Conservation (phyloP, 2,888 invertebrate species). For the Scelioninae gen. 1 region DNA sequence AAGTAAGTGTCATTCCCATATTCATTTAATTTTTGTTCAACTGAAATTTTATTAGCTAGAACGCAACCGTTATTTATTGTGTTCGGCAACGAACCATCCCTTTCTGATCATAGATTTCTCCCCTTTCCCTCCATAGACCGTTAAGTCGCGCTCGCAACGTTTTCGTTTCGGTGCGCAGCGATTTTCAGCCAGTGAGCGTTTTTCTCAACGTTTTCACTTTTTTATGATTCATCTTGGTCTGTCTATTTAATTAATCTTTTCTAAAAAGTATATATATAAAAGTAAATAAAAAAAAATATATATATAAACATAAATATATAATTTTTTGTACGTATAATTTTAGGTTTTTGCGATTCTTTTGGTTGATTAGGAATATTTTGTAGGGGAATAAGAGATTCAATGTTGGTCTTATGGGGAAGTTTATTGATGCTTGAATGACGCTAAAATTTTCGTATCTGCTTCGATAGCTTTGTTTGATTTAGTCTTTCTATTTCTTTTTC, state of each 20-base stretch:
- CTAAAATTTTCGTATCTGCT: too few relatives aligned
- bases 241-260: neutral
- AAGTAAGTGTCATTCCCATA: conserved; percentile 75
- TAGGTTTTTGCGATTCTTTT: too few relatives aligned
- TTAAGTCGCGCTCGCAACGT: conserved; percentile 39
- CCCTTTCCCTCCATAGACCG: neutral
- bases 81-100: neutral
- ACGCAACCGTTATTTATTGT: conserved; percentile 2
- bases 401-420: too few relatives aligned
- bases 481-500: too few relatives aligned
- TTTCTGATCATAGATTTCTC: neutral
- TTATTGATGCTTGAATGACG: too few relatives aligned
- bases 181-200: conserved; percentile 11
- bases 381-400: too few relatives aligned
- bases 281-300: too few relatives aligned
- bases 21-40: neutral
- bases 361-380: too few relatives aligned
- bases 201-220: neutral
- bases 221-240: neutral
- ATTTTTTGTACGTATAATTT: too few relatives aligned
- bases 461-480: too few relatives aligned
- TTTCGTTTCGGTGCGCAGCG: conserved; percentile 11
- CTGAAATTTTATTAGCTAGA: neutral
- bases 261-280: too few relatives aligned
- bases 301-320: too few relatives aligned